Conservation (phyloP, 1,140 invertebrate genomes). For the Bombus soroeensis region DNA sequence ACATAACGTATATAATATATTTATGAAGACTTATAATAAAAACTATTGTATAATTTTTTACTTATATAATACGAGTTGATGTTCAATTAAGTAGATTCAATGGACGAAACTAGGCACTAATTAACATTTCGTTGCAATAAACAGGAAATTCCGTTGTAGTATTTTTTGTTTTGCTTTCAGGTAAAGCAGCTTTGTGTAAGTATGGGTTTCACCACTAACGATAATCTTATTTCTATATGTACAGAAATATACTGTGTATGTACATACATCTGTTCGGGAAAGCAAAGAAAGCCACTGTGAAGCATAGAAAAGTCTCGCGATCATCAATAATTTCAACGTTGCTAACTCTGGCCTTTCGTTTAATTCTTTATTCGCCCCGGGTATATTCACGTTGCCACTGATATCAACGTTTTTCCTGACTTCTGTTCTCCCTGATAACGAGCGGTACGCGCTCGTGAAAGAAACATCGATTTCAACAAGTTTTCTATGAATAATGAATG, state of each 20-base stretch:
- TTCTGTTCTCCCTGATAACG: not conserved
- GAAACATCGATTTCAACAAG: slow-evolving; percentile 25
- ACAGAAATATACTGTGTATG: not conserved
- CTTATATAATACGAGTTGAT: not conserved
- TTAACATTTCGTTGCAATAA: not conserved
- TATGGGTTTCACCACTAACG: not conserved
- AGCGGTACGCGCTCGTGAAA: not conserved
- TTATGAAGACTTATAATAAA: too few species aligned
- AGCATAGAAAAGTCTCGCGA: not conserved
- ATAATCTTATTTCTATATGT: too few species aligned
- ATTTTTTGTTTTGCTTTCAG: not conserved
- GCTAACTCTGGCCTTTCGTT: slow-evolving; percentile 27
- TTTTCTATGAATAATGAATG: not conserved
- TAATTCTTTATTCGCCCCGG: slow-evolving; percentile 22
- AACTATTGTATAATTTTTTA: not conserved
- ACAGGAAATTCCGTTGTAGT: not conserved
- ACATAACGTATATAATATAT: not conserved
- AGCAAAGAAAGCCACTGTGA: not conserved
- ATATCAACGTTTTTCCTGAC: not conserved
- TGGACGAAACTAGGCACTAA: not conserved
- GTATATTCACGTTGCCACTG: slow-evolving; percentile 3
- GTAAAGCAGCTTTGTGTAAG: not conserved
- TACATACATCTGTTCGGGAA: not conserved
- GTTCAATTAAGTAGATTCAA: too few species aligned
- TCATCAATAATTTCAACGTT: slow-evolving; percentile 21